phyloP scores from a whole-genome alignment of 2,113 vertebrate species.

The Seriola rivoliana region DNA sequence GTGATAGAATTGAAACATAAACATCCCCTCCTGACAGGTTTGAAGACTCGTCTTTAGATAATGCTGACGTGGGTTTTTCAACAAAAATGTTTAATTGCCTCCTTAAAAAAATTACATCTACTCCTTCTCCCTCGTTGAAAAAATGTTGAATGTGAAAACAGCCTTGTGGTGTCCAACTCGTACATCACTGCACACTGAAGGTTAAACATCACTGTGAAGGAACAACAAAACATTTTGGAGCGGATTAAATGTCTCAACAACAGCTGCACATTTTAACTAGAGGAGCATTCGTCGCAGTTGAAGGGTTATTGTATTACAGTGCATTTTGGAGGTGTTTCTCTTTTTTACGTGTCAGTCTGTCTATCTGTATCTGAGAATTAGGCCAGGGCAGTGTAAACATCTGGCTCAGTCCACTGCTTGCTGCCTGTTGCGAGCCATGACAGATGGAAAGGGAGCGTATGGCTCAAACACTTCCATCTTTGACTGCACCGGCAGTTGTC shows the following conservation, averaged over 20 bases:
- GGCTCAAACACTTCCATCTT: conserved; percentile 76
- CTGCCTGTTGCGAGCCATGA: conserved; percentile 76
- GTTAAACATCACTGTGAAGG: background rate
- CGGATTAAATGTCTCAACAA: background rate
- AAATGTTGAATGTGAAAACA: background rate
- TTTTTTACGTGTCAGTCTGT: conserved; percentile 23
- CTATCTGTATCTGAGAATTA: conserved; percentile 61
- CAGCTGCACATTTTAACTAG: background rate
- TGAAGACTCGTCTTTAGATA: background rate
- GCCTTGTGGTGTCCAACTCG: background rate
- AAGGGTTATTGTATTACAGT: background rate
- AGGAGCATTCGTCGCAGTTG: background rate
- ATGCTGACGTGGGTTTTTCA: background rate
- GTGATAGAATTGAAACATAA: background rate
- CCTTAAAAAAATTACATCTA: background rate
- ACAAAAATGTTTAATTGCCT: background rate
- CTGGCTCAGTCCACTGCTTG: conserved; percentile 60
- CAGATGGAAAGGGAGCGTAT: conserved; percentile 80
- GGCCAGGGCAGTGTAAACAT: conserved; percentile 75
- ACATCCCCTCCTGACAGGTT: background rate
- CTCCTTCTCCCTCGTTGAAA: background rate
- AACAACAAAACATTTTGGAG: background rate
- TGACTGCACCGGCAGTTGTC: conserved; percentile 84
- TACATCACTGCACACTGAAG: background rate
- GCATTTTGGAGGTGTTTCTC: background rate